These are phyloP conservation scores for Leucophenga montana DNA, from an alignment of 2,888 invertebrate species.

Conservation along the genomic window DNA sequence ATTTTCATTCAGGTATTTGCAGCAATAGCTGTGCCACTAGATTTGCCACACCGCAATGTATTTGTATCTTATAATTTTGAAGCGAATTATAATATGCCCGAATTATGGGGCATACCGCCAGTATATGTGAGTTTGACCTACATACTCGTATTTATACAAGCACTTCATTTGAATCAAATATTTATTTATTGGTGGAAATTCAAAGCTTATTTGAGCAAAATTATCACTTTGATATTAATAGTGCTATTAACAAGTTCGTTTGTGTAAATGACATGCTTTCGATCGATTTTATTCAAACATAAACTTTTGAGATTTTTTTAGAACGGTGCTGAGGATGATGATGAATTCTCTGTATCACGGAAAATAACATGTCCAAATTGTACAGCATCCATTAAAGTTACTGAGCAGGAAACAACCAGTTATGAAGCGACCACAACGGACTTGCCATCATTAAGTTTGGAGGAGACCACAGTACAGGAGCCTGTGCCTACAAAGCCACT, in stretches of 20 bases:
- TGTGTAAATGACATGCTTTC: not conserved
- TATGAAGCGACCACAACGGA: not conserved
- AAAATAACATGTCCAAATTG: constrained; percentile 13
- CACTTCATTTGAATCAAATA: constrained; percentile 30
- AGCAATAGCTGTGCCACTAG: constrained; percentile 82
- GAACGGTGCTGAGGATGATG: constrained; percentile 8
- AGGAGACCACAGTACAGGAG: not conserved
- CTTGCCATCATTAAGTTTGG: too few relatives aligned
- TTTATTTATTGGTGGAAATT: not conserved
- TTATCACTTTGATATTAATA: constrained; percentile 44
- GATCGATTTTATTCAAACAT: not conserved
- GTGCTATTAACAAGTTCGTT: constrained; percentile 54
- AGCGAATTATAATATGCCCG: constrained; percentile 78
- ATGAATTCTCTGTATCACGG: constrained; percentile 3
- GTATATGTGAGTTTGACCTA: constrained; percentile 59
- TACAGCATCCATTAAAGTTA: not conserved
- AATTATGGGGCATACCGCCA: constrained; percentile 72
- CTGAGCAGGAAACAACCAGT: not conserved
- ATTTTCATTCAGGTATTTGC: constrained; percentile 79
- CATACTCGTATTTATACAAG: constrained; percentile 4
- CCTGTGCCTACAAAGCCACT: constrained; percentile 12
- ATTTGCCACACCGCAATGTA: constrained; percentile 80
- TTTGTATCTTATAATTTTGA: constrained; percentile 85
- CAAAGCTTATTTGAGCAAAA: not conserved
- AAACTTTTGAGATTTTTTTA: constrained; percentile 8